A percentile compares a stretch with the other conserved stretches of the same genome.
These are phyloP conservation scores for Triplophysa rosa DNA, from an alignment of 2,113 vertebrate genomes.

Conservation along the genomic window DNA sequence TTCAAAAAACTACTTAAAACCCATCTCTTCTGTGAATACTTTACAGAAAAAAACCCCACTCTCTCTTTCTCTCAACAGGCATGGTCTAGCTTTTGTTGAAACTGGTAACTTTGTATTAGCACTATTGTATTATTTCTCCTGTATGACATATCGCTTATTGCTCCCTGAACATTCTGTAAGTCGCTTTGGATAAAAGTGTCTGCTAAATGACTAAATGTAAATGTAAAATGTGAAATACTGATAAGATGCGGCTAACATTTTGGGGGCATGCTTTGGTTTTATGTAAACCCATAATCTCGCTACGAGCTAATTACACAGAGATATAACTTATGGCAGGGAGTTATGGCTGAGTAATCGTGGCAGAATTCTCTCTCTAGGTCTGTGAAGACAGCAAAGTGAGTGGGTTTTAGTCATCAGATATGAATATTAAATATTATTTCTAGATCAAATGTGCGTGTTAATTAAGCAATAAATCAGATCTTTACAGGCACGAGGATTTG, in stretches of 20 bases:
- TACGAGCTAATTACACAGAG: constrained; percentile 1
- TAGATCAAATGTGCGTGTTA: background rate
- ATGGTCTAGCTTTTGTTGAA: no score
- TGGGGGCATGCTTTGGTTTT: background rate
- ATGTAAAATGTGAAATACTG: background rate
- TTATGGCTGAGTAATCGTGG: background rate
- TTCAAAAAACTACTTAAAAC: no score
- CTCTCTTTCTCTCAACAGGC: no score
- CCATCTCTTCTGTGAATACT: no score
- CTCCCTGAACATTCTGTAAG: no score
- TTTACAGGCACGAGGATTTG: background rate
- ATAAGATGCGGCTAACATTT: background rate
- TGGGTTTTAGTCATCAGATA: background rate
- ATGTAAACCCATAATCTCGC: constrained; percentile 14
- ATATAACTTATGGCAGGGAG: constrained; percentile 13
- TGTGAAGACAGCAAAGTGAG: background rate
- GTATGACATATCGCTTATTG: no score
- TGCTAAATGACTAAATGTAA: no score
- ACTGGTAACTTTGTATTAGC: no score
- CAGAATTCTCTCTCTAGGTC: background rate
- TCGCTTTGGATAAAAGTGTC: no score
- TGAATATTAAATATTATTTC: constrained; percentile 11
- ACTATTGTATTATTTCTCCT: no score
- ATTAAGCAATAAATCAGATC: background rate
- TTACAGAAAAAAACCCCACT: no score